Base-by-base conservation (phyloP, 2,797 vertebrate species). In the Etheostoma nigrum region DNA sequence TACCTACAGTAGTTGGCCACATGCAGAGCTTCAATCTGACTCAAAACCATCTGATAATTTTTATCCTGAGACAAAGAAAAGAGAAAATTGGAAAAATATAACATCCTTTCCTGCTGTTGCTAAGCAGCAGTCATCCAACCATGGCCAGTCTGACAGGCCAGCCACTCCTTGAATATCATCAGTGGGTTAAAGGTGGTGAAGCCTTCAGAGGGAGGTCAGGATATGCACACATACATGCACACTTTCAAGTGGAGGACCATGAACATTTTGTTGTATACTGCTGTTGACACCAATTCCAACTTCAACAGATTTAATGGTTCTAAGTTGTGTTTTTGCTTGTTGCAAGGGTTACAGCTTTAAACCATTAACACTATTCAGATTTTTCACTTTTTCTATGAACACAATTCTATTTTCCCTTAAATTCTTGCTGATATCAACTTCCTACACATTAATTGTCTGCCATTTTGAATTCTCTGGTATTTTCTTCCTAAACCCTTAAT, bases 71-170 rank as follows among this genome's bases (percentile, higher is more conserved):
- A 72, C 60, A 72, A 67, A 68, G 64, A 78, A 58, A 66, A 64
- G 40, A 63, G 67, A 81, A 83, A 73, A 82, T 42, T 62, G 78
- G 55, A 66, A 67, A 67, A 75, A 74, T 68, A 83, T 83, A 53
- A 65, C 73, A 68, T 67, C 73, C 58, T 82, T 69, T 74, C 75
- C 76, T 78, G 58, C 83, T 45, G 89, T 92, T 94, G 91, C 90
- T 91, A 89, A 92, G 93, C 88, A 92, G 92, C 92, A 92, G 85
- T 79, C 88, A 89, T 74, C 85, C 74, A 74, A 84, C 84, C 87
- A 71, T 88, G 62, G 81, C 81, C 57, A 51, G 55, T 60, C 67
- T 82, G 89, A 90, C 82, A 89, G 84, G 72, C 68, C 68, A 59
- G 49, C 65, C 67, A 58, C 60, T 82, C 81, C 60, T 48, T 86